Percentiles rank a stretch among this genome's conserved stretches.
Evolutionary conservation across 2,888 invertebrate species (phyloP).

Genomic region (Aphidoletes aphidimyza): DNA sequence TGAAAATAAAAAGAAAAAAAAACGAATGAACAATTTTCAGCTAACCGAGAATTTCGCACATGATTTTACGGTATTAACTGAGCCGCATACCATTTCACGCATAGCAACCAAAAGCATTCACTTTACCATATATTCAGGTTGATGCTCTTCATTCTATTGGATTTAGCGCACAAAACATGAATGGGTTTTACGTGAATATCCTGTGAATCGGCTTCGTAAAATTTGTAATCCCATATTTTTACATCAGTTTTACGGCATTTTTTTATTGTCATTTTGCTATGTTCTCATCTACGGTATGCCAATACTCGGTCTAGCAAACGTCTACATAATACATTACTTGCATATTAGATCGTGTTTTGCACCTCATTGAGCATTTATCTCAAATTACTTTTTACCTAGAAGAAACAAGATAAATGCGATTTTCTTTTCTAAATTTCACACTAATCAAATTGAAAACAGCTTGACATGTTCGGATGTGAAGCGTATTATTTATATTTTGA

Average conservation of each 20-base stretch:
- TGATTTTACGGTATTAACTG: background rate
- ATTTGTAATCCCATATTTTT: background rate
- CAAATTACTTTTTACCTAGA: background rate
- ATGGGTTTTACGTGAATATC: background rate
- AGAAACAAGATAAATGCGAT: too few relatives aligned
- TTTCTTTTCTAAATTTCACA: too few relatives aligned
- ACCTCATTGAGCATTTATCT: background rate
- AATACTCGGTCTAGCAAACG: background rate
- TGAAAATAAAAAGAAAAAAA: too few relatives aligned
- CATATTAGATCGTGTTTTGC: background rate
- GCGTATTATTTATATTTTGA: too few relatives aligned
- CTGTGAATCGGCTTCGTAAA: background rate
- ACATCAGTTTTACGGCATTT: background rate
- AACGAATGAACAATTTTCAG: background rate
- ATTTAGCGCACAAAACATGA: background rate
- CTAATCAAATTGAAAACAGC: too few relatives aligned
- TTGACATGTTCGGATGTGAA: too few relatives aligned
- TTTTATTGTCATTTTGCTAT: background rate
- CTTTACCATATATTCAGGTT: too few relatives aligned
- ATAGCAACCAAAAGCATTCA: background rate
- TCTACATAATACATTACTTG: background rate
- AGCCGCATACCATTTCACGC: background rate
- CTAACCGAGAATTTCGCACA: background rate
- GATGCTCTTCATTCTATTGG: background rate
- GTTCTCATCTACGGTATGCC: background rate